Base-by-base conservation (phyloP, 2,113 vertebrate genomes). In the Epinephelus lanceolatus region DNA sequence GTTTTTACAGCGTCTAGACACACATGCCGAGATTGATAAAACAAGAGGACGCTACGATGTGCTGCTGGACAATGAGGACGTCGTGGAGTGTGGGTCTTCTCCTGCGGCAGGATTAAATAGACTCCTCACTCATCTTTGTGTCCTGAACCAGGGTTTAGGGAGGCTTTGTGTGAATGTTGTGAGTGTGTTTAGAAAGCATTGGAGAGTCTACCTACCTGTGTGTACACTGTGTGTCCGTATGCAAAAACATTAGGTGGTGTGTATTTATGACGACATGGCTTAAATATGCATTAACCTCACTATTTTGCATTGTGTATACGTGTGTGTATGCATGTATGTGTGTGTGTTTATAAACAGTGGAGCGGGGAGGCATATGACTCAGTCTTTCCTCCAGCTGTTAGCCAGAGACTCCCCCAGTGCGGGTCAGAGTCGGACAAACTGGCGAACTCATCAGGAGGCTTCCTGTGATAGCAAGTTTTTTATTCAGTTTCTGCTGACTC, bases 1-100 rank as follows among this genome's bases (percentile, higher is more conserved):
- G 93, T 95, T 95, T 93, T 93, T 67, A 91, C 87, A 92, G 86
- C 23, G 94, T 95, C 95, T 95, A 94, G 95, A 95, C 95, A 91
- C 88, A 86, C 87, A 93, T 83, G 76, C 86, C 79, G 5, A 59
- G 76, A 76, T 85, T 88, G 91, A 90, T 92, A 61, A 91, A 92
- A 93, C 89, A 90, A 82, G 78, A 71, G 61, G 78, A 88, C 13
- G 19, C 73, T 69, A 57, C 19, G 65, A 66, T 85, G 76, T 62
- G 60, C 84, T 76, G 68, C 77, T 61, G 81, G 77, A 92, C 89
- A 92, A 78, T 89, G 76, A 79, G 81, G 68, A 90, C 56, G 63
- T 87, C 71, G 65, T 86, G 75, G 62, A n/a, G 82, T 59, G 62
- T 57, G 76, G 63, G 71, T 88, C 71, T 66, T 73, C 85, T 86